Evolutionary conservation across 1,140 invertebrate species (phyloP).

Genomic region (Matsumurasca onukii): DNA sequence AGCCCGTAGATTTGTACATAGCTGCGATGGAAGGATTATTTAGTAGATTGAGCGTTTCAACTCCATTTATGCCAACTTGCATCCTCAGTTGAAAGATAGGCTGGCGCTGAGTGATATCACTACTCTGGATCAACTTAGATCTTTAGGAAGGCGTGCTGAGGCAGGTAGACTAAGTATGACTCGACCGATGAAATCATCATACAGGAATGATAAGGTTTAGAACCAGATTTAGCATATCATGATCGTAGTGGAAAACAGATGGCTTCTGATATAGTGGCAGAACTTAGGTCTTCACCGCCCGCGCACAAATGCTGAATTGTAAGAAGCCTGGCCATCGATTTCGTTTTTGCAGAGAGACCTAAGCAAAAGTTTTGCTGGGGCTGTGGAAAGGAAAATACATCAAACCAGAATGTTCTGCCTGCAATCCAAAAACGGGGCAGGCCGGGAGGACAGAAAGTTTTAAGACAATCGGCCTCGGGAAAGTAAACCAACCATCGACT

Average conservation of each 20-base stretch:
- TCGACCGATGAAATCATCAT: not conserved
- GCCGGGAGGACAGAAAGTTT: not conserved
- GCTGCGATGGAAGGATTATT: slow-evolving; percentile 11
- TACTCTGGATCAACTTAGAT: not conserved
- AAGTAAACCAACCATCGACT: not conserved
- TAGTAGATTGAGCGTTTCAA: not conserved
- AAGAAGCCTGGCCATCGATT: not conserved
- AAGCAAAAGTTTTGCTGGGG: not conserved
- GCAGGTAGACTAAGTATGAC: not conserved
- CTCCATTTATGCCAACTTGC: not conserved
- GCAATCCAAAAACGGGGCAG: not conserved
- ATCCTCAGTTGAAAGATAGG: not conserved
- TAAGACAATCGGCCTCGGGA: not conserved
- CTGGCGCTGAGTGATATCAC: not conserved
- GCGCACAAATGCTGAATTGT: not conserved
- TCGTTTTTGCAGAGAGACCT: not conserved
- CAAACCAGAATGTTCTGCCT: not conserved
- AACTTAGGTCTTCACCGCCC: not conserved
- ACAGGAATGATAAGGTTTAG: not conserved
- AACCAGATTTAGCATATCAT: slow-evolving; percentile 15
- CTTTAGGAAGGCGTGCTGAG: not conserved
- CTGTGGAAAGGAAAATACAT: not conserved
- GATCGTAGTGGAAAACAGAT: not conserved
- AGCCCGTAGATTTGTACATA: not conserved
- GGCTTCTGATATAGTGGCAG: not conserved